phyloP scores from a whole-genome alignment of 2,888 invertebrate genomes.

The Aricia artaxerxes region DNA sequence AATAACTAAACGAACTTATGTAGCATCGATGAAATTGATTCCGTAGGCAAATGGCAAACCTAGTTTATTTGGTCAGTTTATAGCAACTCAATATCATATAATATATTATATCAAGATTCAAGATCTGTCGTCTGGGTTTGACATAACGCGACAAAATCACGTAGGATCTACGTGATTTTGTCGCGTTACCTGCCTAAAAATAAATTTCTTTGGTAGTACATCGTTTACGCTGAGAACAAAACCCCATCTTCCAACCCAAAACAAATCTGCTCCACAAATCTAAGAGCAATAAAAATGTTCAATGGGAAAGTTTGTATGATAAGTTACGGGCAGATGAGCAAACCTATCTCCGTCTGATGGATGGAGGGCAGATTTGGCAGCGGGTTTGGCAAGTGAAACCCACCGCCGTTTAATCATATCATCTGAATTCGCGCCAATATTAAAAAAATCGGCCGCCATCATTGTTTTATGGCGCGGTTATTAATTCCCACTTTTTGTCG shows the following conservation, averaged over 20 bases:
- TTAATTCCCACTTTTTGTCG: constrained; percentile 19
- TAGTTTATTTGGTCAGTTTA: too few species aligned
- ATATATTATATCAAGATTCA: too few species aligned
- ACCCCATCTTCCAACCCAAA: neutral
- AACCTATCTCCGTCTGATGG: constrained; percentile 36
- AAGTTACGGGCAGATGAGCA: constrained; percentile 27
- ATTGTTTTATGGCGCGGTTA: constrained; percentile 28
- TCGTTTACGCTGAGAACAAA: too few species aligned
- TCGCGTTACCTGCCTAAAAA: too few species aligned
- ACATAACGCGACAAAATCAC: too few species aligned
- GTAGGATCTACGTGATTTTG: too few species aligned
- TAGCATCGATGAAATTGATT: too few species aligned
- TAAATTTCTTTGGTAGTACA: too few species aligned
- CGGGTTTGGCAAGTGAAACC: constrained; percentile 41
- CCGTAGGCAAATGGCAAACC: too few species aligned
- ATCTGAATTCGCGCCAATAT: constrained; percentile 42
- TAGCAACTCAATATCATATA: too few species aligned
- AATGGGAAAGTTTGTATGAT: neutral
- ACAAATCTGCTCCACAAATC: neutral
- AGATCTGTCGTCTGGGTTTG: too few species aligned
- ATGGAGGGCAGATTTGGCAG: constrained; percentile 46
- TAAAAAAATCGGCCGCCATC: constrained; percentile 34
- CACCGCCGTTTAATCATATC: constrained; percentile 40
- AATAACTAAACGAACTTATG: too few species aligned
- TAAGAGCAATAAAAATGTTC: neutral